A percentile compares a stretch with the other conserved stretches of the same genome.
phyloP scores from a whole-genome alignment of 2,797 vertebrate species.

The Thunnus albacares region DNA sequence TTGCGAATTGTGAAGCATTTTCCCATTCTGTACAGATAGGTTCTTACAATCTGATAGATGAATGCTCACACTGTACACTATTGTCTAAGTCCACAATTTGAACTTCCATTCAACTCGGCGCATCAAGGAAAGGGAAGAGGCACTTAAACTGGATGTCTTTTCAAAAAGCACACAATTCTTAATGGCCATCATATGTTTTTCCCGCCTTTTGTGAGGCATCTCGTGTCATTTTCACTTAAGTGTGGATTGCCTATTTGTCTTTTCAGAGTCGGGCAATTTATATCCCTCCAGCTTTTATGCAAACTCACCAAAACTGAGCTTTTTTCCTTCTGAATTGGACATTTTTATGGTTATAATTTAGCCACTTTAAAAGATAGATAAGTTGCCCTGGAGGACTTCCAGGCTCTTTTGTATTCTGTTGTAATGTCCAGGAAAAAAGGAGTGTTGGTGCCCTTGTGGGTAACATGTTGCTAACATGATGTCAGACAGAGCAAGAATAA shows the following conservation, averaged over 20 bases:
- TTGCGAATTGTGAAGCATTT: conserved; percentile 35
- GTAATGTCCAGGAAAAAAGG: conserved; percentile 86
- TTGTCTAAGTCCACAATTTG: conserved; percentile 57
- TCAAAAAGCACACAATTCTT: conserved; percentile 53
- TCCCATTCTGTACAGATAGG: conserved; percentile 5
- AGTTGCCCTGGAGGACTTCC: conserved; percentile 87
- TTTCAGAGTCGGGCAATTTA: conserved; percentile 90
- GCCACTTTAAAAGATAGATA: conserved; percentile 91
- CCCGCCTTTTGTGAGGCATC: conserved; percentile 74
- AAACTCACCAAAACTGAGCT: conserved; percentile 93
- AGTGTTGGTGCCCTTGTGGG: conserved; percentile 59
- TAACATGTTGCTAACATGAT: conserved; percentile 35
- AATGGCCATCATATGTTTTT: conserved; percentile 57
- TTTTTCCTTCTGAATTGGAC: conserved; percentile 92
- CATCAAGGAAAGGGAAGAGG: conserved; percentile 47
- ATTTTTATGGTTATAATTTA: conserved; percentile 95
- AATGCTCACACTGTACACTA: conserved; percentile 48
- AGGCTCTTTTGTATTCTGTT: conserved; percentile 81
- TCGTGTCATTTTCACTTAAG: conserved; percentile 78
- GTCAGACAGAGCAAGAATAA: too few relatives aligned
- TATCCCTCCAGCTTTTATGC: conserved; percentile 94
- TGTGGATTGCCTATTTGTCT: conserved; percentile 91
- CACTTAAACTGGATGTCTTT: conserved; percentile 62
- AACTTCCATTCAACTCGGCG: conserved; percentile 48
- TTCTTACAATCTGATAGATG: conserved; percentile 30